phyloP scores from a whole-genome alignment of 1,140 invertebrate species.

The Formica selysi region DNA sequence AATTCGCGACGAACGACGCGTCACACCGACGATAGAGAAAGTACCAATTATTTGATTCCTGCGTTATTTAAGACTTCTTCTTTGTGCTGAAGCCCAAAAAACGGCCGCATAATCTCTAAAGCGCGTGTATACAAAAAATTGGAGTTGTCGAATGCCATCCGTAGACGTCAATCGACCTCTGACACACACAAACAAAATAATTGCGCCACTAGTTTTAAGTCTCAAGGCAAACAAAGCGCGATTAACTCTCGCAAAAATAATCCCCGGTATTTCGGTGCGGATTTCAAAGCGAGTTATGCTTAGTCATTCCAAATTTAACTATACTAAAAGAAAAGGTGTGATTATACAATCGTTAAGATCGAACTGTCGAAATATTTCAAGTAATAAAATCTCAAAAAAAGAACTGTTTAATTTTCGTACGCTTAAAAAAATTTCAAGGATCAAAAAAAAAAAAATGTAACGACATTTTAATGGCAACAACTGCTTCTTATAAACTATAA shows the following conservation, averaged over 20 bases:
- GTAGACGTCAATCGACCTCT: constrained; percentile 24
- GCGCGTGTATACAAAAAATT: constrained; percentile 11
- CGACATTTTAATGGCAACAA: neutral
- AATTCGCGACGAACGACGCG: constrained; percentile 11
- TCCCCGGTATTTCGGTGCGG: neutral
- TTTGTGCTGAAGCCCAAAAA: constrained; percentile 18
- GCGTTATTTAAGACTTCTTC: constrained; percentile 26
- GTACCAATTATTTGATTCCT: constrained; percentile 18
- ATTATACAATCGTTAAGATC: neutral
- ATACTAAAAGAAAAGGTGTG: neutral
- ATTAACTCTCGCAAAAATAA: neutral
- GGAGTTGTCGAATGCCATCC: constrained; percentile 28
- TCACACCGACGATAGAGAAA: constrained; percentile 1
- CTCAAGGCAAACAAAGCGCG: neutral
- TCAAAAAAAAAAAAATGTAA: neutral
- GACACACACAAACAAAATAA: neutral
- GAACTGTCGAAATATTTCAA: neutral
- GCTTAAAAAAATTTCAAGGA: neutral
- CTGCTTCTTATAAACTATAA: neutral
- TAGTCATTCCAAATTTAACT: neutral
- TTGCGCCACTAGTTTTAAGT: constrained; percentile 33
- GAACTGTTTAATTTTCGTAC: neutral
- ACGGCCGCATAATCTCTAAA: constrained; percentile 3
- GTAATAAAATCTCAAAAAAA: neutral
- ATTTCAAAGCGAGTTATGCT: constrained; percentile 15